These are phyloP conservation scores for Drosophila paranaensis DNA, from an alignment of 2,888 invertebrate genomes.

Conservation along the genomic window DNA sequence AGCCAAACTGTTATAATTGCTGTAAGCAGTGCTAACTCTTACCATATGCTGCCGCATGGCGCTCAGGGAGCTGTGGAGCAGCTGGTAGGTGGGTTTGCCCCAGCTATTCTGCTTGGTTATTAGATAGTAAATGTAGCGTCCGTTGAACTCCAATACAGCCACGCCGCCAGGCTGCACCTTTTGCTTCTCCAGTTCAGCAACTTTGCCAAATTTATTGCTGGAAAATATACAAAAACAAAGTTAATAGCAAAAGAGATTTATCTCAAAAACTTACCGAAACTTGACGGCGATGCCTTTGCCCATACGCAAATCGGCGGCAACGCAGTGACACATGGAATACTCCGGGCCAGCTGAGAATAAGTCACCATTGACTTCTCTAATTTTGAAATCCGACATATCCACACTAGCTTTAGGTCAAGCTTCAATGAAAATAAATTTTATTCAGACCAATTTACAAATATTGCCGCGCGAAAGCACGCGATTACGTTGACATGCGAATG, in stretches of 20 bases:
- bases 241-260: neutral
- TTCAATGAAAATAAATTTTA: neutral
- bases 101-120: conserved; percentile 86
- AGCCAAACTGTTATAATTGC: neutral
- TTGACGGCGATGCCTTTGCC: conserved; percentile 86
- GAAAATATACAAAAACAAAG: neutral
- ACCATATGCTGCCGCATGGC: conserved; percentile 83
- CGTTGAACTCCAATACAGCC: conserved; percentile 83
- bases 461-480: conserved; percentile 42
- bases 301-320: conserved; percentile 86
- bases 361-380: conserved; percentile 85
- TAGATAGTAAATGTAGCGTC: conserved; percentile 86
- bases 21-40: conserved; percentile 6
- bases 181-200: conserved; percentile 72
- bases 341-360: conserved; percentile 85
- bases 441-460: conserved; percentile 40
- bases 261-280: conserved; percentile 68
- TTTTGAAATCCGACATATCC: conserved; percentile 45
- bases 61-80: conserved; percentile 83
- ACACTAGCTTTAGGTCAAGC: conserved; percentile 3
- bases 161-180: conserved; percentile 84
- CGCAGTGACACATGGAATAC: conserved; percentile 86
- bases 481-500: conserved; percentile 45
- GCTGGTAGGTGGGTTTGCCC: conserved; percentile 85
- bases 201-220: conserved; percentile 81